Percentiles rank a stretch among this genome's conserved stretches.
Evolutionary conservation across 2,113 vertebrate genomes (phyloP).

Genomic region (Catharus fuscescens): DNA sequence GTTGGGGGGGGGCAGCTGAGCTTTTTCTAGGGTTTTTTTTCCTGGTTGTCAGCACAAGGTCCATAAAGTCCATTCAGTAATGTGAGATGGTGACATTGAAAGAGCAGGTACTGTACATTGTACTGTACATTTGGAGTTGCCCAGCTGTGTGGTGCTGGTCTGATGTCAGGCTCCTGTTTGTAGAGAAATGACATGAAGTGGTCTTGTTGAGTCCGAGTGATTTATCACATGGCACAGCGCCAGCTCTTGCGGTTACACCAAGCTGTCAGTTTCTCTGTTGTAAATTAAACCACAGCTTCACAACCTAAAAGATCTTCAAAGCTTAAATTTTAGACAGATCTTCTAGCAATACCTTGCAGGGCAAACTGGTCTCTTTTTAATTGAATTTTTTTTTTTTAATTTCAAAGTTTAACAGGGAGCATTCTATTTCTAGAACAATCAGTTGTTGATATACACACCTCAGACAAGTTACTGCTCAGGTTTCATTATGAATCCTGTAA

Average conservation of each 20-base stretch:
- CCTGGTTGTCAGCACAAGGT: not conserved
- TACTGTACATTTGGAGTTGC: not conserved
- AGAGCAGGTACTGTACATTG: not conserved
- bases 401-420: constrained; percentile 10
- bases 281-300: constrained; percentile 15
- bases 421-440: not conserved
- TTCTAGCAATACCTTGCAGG: not conserved
- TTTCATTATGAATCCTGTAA: constrained; percentile 7
- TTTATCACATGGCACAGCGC: not conserved
- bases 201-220: constrained; percentile 26
- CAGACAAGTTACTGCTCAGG: not conserved
- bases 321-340: constrained; percentile 37
- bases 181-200: constrained; percentile 25
- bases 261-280: constrained; percentile 28
- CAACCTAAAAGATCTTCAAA: not conserved
- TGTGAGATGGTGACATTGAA: not conserved
- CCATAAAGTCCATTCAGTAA: not conserved
- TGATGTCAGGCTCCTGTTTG: constrained; percentile 17
- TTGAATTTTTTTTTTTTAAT: not conserved
- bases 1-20: accelerated
- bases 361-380: not conserved
- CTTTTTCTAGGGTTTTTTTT: not conserved
- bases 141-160: not conserved
- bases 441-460: constrained; percentile 1
- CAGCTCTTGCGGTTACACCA: not conserved